Base-by-base conservation (phyloP, 2,888 invertebrate species). In the Belgica antarctica region DNA sequence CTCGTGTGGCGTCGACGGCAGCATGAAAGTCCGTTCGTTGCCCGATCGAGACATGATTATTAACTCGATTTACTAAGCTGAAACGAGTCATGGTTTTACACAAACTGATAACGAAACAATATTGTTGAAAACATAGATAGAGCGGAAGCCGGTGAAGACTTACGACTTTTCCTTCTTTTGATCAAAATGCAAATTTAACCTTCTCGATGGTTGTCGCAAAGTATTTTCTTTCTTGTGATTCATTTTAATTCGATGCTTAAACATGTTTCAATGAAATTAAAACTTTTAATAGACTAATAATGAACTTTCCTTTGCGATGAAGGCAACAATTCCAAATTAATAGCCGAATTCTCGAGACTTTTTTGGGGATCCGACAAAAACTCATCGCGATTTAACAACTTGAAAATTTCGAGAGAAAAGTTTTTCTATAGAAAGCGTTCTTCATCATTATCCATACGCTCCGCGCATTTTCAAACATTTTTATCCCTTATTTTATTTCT, bases 1-100 rank as follows among this genome's bases (percentile, higher is more conserved):
- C 83, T 98, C 98, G 4, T 99, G 99, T 80, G 99, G 99, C 70
- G 96, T 96, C 62, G 99, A 99, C 83, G 97, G 97, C 75, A 96
- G 97, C 63, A 93, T 99, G 89, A 98, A 98, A 84, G 93, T 97
- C 74, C 87, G 97, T 73, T 90, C 92, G 78, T 82, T 97, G 75
- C 94, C 95, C 17, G 94, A 95, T 77, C 85, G 90, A 73, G 87
- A 88, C 76, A 81, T 82, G 72, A 81, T 84, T 74, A 82, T 84
- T 71, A 84, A 84, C 75, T 80, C 83, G 72, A 78, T 83, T 75
- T 85, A 84, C 77, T 84, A 81, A 77, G 22, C 15, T 15, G 41
- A 15, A 41, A 41, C 41, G 41, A 41, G 5, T 12, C 41, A n/a
- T 41, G 10, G 15, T 52, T 52, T 52, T 52, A 52, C 17, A 52